A percentile compares a stretch with the other conserved stretches of the same genome.
These are phyloP conservation scores for Philaethria dido DNA, from an alignment of 2,888 invertebrate species.

Conservation along the genomic window DNA sequence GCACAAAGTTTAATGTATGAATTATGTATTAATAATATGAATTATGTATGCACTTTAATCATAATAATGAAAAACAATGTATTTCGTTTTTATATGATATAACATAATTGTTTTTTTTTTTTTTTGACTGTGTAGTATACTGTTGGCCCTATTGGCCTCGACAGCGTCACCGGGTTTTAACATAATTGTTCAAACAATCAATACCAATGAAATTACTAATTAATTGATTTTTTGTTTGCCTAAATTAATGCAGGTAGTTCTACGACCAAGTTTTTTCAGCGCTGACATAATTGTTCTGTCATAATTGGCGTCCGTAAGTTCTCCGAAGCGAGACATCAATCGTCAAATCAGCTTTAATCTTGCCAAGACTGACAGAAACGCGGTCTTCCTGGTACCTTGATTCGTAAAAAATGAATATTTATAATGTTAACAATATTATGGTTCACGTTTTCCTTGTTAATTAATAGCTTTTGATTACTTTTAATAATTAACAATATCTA, in stretches of 20 bases:
- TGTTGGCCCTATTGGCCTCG: no score
- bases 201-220: no score
- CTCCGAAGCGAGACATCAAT: conserved; percentile 35
- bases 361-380: conserved; percentile 37
- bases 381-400: conserved; percentile 31
- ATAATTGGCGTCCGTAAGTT: conserved; percentile 27
- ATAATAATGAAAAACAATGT: no score
- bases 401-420: conserved; percentile 32
- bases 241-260: conserved; percentile 14
- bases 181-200: no score
- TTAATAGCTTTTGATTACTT: background rate
- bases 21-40: no score
- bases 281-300: conserved; percentile 27
- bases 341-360: conserved; percentile 32
- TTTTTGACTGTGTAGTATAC: no score
- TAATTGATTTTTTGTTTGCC: background rate
- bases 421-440: conserved; percentile 12
- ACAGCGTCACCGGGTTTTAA: no score
- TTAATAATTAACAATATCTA: background rate
- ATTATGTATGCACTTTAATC: no score
- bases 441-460: conserved; percentile 24
- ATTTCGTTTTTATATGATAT: no score
- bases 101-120: no score
- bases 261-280: conserved; percentile 16
- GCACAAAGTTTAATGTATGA: no score